Evolutionary conservation across 2,797 vertebrate species (phyloP).

Genomic region (Natrix natrix): DNA sequence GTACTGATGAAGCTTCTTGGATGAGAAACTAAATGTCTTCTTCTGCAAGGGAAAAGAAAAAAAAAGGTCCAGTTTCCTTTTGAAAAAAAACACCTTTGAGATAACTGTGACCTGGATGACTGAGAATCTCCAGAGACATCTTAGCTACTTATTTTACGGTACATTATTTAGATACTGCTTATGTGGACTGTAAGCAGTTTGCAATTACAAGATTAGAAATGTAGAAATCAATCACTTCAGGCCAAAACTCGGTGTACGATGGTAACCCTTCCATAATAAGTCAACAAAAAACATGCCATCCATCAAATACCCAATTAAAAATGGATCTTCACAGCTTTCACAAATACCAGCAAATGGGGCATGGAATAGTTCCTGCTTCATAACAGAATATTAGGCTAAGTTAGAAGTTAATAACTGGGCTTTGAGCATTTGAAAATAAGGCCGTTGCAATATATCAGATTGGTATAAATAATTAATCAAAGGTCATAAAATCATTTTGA

Average conservation of each 20-base stretch:
- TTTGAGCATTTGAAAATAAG: background rate
- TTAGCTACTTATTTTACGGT: background rate
- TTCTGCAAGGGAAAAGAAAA: background rate
- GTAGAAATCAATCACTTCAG: background rate
- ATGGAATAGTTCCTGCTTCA: background rate
- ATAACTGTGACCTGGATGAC: background rate
- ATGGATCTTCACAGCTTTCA: background rate
- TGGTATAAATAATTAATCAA: background rate
- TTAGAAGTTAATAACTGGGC: background rate
- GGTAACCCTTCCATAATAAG: background rate
- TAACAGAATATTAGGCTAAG: background rate
- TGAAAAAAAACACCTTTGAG: background rate
- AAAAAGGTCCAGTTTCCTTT: background rate
- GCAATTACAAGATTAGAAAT: background rate
- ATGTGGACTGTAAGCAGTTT: background rate
- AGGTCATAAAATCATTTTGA: background rate
- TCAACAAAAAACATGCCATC: background rate
- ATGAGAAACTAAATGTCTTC: background rate
- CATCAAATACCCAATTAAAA: background rate
- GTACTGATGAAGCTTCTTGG: background rate
- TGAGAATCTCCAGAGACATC: background rate
- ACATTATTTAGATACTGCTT: background rate
- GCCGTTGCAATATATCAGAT: background rate
- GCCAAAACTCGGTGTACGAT: background rate
- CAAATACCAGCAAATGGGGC: background rate